Evolutionary conservation across 2,113 vertebrate genomes (phyloP).

Genomic region (Perccottus glenii): DNA sequence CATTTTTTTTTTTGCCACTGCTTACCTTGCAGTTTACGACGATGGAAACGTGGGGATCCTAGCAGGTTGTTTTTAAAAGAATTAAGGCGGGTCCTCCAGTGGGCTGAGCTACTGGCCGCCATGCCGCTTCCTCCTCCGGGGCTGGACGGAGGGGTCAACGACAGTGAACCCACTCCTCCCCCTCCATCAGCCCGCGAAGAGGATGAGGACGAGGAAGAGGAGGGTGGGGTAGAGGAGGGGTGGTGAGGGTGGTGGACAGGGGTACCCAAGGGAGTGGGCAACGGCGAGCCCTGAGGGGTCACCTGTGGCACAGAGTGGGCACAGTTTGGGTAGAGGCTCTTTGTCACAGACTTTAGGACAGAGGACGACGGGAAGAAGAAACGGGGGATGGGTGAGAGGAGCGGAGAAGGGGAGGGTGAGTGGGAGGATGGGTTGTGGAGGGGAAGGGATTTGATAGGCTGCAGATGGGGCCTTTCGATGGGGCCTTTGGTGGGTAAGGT

Average conservation of each 20-base stretch:
- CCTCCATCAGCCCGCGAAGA: slow-evolving; percentile 82
- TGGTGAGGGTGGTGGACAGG: slow-evolving; percentile 84
- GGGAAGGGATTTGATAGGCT: slow-evolving; percentile 86
- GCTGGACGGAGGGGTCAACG: slow-evolving; percentile 88
- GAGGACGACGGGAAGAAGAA: slow-evolving; percentile 86
- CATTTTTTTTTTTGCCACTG: background rate
- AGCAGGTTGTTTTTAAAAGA: slow-evolving; percentile 94
- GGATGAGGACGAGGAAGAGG: slow-evolving; percentile 82
- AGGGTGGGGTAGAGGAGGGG: slow-evolving; percentile 81
- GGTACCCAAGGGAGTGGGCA: slow-evolving; percentile 87
- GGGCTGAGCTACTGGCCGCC: slow-evolving; percentile 82
- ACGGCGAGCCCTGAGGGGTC: slow-evolving; percentile 88
- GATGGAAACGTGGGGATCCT: slow-evolving; percentile 91
- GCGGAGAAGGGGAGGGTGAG: slow-evolving; percentile 82
- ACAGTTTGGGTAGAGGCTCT: slow-evolving; percentile 83
- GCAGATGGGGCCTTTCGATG: slow-evolving; percentile 82
- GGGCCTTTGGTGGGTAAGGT: slow-evolving; percentile 88
- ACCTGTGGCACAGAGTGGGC: slow-evolving; percentile 85
- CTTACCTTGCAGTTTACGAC: slow-evolving; percentile 91
- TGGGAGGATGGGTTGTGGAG: slow-evolving; percentile 82
- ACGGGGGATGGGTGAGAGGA: slow-evolving; percentile 80
- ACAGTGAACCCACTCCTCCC: slow-evolving; percentile 79
- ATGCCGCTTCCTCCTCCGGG: slow-evolving; percentile 88
- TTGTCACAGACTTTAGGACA: slow-evolving; percentile 84
- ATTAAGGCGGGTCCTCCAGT: slow-evolving; percentile 92